A percentile compares a stretch with the other conserved stretches of the same genome.
Evolutionary conservation across 2,888 invertebrate species (phyloP).

Genomic region (Tuberolachnus salignus): DNA sequence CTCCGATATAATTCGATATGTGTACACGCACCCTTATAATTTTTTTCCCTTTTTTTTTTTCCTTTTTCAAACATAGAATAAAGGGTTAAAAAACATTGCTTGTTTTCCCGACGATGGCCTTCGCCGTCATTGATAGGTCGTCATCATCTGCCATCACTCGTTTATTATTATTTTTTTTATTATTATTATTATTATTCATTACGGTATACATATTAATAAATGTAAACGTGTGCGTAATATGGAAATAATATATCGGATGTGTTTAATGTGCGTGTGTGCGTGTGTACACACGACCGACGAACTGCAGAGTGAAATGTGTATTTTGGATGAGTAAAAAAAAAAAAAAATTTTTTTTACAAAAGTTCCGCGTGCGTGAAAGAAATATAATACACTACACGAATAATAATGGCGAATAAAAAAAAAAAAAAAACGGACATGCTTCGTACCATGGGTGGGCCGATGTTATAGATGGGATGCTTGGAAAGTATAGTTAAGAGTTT

Average conservation of each 20-base stretch:
- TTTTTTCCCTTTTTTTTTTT: slow-evolving; percentile 22
- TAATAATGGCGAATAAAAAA: neutral
- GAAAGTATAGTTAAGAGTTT: too few relatives aligned
- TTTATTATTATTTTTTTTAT: slow-evolving; percentile 9
- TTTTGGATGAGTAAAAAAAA: neutral
- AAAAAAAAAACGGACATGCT: too few relatives aligned
- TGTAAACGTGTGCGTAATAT: slow-evolving; percentile 2
- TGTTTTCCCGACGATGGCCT: slow-evolving; percentile 36
- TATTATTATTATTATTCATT: neutral
- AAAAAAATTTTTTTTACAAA: too few relatives aligned
- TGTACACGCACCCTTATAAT: slow-evolving; percentile 34
- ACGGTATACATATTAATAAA: neutral
- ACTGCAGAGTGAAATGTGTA: slow-evolving; percentile 10
- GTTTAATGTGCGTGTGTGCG: neutral
- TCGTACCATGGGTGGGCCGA: too few relatives aligned
- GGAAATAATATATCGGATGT: neutral
- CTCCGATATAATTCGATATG: slow-evolving; percentile 45
- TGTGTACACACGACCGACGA: too few relatives aligned
- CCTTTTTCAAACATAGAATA: slow-evolving; percentile 3
- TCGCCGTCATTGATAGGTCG: slow-evolving; percentile 21
- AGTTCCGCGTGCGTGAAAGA: neutral
- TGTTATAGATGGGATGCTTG: too few relatives aligned
- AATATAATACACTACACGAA: neutral
- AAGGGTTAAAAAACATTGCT: slow-evolving; percentile 49
- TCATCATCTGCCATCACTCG: slow-evolving; percentile 46